These are phyloP conservation scores for Brenthis hecate DNA, from an alignment of 2,888 invertebrate species.

Conservation along the genomic window DNA sequence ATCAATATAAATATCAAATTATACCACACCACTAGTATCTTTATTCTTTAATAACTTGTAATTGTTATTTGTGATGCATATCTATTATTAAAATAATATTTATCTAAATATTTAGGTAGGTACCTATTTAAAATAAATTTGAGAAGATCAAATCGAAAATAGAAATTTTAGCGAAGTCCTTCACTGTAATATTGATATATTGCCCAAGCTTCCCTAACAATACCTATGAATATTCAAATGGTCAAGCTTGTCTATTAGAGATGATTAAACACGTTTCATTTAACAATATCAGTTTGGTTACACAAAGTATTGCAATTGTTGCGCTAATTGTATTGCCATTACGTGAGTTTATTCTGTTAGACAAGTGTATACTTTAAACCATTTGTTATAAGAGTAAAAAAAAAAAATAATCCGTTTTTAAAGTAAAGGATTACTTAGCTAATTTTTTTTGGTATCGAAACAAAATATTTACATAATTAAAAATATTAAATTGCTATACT, in stretches of 20 bases:
- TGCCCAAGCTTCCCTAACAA: constrained; percentile 11
- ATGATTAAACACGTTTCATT: constrained; percentile 36
- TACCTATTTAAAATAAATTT: background rate
- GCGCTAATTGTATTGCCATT: constrained; percentile 28
- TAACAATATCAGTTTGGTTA: constrained; percentile 22
- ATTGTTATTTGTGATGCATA: too few relatives aligned
- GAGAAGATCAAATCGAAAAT: background rate
- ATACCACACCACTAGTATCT: too few relatives aligned
- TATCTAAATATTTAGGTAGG: too few relatives aligned
- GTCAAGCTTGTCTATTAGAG: constrained; percentile 18
- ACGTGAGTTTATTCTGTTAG: constrained; percentile 21
- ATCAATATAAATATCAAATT: too few relatives aligned
- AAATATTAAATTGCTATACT: too few relatives aligned
- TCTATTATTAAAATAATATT: too few relatives aligned
- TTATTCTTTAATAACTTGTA: too few relatives aligned
- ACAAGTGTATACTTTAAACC: background rate
- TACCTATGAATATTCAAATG: constrained; percentile 16
- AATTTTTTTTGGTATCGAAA: background rate
- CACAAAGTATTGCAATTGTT: constrained; percentile 26
- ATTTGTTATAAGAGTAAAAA: constrained; percentile 3
- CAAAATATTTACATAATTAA: too few relatives aligned
- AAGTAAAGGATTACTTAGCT: background rate
- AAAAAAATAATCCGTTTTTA: background rate
- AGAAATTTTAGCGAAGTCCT: constrained; percentile 9
- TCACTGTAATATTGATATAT: constrained; percentile 5